These are phyloP conservation scores for Cantharis rufa DNA, from an alignment of 2,888 invertebrate species.

Conservation along the genomic window DNA sequence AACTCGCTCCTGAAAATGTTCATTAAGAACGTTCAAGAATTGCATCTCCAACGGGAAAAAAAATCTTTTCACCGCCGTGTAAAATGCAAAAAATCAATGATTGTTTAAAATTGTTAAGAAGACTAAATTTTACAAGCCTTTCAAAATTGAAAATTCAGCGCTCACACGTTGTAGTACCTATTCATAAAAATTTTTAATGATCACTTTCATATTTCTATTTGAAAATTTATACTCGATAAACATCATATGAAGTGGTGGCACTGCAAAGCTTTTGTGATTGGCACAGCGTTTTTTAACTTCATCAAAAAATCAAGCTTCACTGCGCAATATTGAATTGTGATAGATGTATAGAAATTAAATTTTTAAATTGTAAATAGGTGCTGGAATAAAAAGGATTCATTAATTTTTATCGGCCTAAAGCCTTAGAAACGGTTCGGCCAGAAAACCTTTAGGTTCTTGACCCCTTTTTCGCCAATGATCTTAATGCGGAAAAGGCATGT, in stretches of 20 bases:
- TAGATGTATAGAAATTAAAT: not conserved
- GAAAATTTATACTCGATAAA: not conserved
- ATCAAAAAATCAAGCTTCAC: not conserved
- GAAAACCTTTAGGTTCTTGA: conserved; percentile 4
- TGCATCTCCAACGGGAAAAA: not conserved
- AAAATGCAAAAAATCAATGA: not conserved
- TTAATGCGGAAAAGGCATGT: conserved; percentile 17
- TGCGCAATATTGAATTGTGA: not conserved
- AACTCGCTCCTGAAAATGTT: not conserved
- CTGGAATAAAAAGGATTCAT: not conserved
- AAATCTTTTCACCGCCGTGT: not conserved
- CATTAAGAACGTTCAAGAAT: not conserved
- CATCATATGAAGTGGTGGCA: not conserved
- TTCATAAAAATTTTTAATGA: not conserved
- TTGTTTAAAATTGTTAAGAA: not conserved
- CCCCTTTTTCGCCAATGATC: conserved; percentile 15
- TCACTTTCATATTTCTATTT: not conserved
- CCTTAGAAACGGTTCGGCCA: not conserved
- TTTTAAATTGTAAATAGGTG: not conserved
- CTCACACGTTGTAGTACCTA: not conserved
- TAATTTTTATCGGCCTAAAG: not conserved
- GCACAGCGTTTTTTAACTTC: not conserved
- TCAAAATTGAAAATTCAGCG: not conserved
- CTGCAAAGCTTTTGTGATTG: not conserved
- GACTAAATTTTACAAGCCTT: not conserved